A percentile compares a stretch with the other conserved stretches of the same genome.
These are phyloP conservation scores for Caenorhabditis panamensis DNA, from an alignment of 2,888 invertebrate species.

Conservation along the genomic window DNA sequence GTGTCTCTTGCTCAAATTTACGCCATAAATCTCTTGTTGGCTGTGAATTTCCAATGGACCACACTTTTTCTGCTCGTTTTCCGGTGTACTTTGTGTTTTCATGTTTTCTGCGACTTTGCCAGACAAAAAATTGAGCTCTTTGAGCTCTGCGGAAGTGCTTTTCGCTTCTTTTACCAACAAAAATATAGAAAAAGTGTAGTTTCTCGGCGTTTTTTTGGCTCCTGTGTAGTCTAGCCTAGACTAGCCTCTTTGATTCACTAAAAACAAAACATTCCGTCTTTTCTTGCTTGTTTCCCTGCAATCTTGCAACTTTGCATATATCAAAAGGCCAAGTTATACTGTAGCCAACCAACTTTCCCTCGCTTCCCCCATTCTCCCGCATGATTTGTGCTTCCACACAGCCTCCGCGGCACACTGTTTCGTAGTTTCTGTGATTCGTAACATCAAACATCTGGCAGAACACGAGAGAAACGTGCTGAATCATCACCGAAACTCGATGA, in stretches of 20 bases:
- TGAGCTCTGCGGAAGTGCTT: background rate
- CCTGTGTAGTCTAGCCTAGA: too few species aligned
- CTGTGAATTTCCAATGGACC: background rate
- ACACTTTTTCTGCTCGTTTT: background rate
- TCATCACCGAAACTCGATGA: background rate
- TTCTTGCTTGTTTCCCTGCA: too few species aligned
- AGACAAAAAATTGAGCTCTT: background rate
- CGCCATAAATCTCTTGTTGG: too few species aligned
- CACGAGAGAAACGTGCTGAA: too few species aligned
- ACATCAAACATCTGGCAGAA: slow-evolving; percentile 7
- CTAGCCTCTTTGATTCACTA: too few species aligned
- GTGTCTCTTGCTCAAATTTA: too few species aligned
- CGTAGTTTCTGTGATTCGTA: slow-evolving; percentile 2
- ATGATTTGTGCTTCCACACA: background rate
- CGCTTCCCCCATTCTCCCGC: background rate
- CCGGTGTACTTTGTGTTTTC: background rate
- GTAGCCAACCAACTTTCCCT: background rate
- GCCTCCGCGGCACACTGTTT: background rate
- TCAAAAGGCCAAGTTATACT: background rate
- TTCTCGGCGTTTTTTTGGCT: too few species aligned
- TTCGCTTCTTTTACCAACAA: too few species aligned
- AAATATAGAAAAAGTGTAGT: too few species aligned
- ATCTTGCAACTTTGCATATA: background rate
- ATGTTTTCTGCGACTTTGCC: background rate
- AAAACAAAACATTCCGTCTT: too few species aligned